Conservation (phyloP, 1,140 invertebrate species). For the Drosophila subpulchrella region DNA sequence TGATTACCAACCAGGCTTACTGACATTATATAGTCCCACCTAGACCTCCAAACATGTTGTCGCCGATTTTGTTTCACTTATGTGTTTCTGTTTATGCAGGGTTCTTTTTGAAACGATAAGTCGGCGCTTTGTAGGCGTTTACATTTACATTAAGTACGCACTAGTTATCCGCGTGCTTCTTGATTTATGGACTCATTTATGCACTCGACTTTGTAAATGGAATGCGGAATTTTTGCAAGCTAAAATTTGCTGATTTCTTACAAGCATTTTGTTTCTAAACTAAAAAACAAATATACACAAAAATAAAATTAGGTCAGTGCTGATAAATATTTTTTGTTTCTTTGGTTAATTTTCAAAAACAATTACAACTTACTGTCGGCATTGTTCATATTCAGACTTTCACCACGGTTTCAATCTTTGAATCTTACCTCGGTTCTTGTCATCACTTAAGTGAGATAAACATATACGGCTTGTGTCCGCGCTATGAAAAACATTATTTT, state of each 20-base stretch:
- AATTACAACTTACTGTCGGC: background rate
- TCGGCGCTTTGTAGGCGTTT: slow-evolving; percentile 28
- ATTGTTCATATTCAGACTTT: background rate
- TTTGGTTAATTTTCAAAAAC: too few relatives aligned
- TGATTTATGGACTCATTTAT: slow-evolving; percentile 63
- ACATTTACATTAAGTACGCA: slow-evolving; percentile 61
- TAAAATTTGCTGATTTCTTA: background rate
- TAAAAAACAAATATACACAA: background rate
- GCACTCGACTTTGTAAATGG: slow-evolving; percentile 22
- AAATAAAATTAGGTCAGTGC: background rate
- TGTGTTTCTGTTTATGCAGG: slow-evolving; percentile 23
- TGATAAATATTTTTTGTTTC: background rate
- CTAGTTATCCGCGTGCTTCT: slow-evolving; percentile 36
- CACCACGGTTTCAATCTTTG: background rate
- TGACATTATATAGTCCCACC: slow-evolving; percentile 56
- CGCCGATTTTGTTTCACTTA: slow-evolving; percentile 24
- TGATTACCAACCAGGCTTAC: background rate
- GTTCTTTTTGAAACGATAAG: slow-evolving; percentile 40
- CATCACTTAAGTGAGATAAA: background rate
- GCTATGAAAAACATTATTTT: background rate
- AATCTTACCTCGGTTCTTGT: background rate
- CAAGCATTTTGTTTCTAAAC: background rate
- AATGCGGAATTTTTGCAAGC: background rate
- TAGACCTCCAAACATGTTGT: slow-evolving; percentile 66
- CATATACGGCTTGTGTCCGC: background rate